Conservation (phyloP, 2,113 vertebrate species). For the Zeus faber region DNA sequence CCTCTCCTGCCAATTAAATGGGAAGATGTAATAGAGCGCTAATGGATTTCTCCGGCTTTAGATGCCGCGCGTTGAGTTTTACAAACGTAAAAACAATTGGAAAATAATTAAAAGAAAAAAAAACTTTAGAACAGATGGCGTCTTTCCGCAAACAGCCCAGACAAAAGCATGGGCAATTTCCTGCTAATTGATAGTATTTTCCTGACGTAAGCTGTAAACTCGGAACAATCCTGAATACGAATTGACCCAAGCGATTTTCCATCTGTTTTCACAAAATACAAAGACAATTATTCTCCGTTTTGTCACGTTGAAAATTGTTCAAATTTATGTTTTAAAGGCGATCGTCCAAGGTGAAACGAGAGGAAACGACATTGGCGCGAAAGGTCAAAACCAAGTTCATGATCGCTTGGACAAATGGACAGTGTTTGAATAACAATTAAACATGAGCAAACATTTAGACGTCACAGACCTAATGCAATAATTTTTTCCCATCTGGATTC, state of each 20-base stretch:
- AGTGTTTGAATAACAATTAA: too few relatives aligned
- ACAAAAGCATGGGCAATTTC: conserved; percentile 44
- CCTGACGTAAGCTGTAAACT: conserved; percentile 50
- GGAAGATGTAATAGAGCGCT: conserved; percentile 59
- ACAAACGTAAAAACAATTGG: conserved; percentile 57
- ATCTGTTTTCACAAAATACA: conserved; percentile 32
- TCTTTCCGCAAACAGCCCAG: conserved; percentile 51
- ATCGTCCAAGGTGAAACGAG: neutral
- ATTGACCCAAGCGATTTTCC: conserved; percentile 31
- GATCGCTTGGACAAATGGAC: too few relatives aligned
- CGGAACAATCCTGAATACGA: conserved; percentile 19
- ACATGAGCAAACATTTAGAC: too few relatives aligned
- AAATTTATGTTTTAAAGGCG: neutral
- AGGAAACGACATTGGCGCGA: neutral
- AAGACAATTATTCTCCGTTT: neutral
- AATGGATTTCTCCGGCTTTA: conserved; percentile 64
- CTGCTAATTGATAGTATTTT: conserved; percentile 39
- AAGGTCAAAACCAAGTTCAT: conserved; percentile 23
- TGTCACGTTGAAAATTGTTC: neutral
- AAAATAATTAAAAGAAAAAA: conserved; percentile 56
- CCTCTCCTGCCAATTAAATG: conserved; percentile 60
- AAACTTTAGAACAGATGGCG: conserved; percentile 69
- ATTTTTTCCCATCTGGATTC: too few relatives aligned
- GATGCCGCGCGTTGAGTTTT: conserved; percentile 59
- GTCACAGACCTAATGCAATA: too few relatives aligned